Percentiles rank a stretch among this genome's conserved stretches.
Conservation (phyloP, 2,888 invertebrate genomes). For the Antheraea assamensis region DNA sequence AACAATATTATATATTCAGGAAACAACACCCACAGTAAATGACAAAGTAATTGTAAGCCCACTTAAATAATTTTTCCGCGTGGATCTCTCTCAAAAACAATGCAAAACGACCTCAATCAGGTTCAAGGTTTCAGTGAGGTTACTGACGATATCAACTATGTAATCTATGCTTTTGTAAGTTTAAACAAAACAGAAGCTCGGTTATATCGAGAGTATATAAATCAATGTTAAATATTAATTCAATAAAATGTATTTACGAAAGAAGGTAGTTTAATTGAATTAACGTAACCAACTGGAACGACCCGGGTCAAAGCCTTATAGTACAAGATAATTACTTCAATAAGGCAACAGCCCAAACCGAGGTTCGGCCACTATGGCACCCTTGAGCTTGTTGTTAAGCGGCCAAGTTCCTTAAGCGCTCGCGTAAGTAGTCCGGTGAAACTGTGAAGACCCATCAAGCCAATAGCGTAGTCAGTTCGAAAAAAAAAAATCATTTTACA, state of each 20-base stretch:
- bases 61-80: constrained; percentile 30
- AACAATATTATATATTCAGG: constrained; percentile 1
- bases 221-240: background rate
- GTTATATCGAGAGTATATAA: background rate
- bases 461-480: too few relatives aligned
- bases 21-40: constrained; percentile 23
- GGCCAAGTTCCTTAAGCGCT: too few relatives aligned
- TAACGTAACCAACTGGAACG: too few relatives aligned
- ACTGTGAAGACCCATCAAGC: too few relatives aligned
- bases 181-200: background rate
- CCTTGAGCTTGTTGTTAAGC: too few relatives aligned
- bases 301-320: too few relatives aligned
- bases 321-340: too few relatives aligned
- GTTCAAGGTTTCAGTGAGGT: constrained; percentile 28
- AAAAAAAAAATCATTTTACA: too few relatives aligned
- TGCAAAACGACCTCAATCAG: constrained; percentile 24
- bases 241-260: background rate
- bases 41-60: constrained; percentile 26
- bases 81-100: constrained; percentile 24
- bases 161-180: background rate
- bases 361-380: too few relatives aligned
- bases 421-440: too few relatives aligned
- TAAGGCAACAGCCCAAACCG: too few relatives aligned
- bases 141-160: background rate
- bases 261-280: too few relatives aligned